Evolutionary conservation across 1,140 invertebrate genomes (phyloP), one percentile per base, ranked within the genome.

Genomic region (Acromyrmex heyeri): DNA sequence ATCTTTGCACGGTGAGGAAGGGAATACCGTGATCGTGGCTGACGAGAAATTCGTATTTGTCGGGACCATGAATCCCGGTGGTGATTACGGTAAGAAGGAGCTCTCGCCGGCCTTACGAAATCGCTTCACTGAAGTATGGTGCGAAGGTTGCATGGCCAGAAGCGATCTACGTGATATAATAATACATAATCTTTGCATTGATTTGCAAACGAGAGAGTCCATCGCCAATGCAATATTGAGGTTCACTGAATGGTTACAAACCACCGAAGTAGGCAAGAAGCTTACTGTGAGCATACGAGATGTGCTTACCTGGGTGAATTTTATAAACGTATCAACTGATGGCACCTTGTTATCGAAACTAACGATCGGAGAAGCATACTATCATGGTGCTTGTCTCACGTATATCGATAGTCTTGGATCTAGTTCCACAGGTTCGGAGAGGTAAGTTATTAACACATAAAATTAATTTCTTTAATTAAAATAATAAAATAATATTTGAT

Each of bases 51-150:
- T 99, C 94, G 97, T 98, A 87, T 98, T 99, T 91, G 96, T 99
- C 78, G 98, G 98, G 50, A 99, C 99, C 0, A 99, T 99, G 99
- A 99, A 99, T 96, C 99, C 99, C 27, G 99, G 99, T 21, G 99
- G 99, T 12, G 99, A 99, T 96, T 99, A 98, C 95, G 99, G 99
- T 0, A 99, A 99, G 94, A 99, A 99, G 95, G 99, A 99, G 96
- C 95, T 99, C 12, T 99, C 99, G 0, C 99, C 99, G 12, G 99
- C 99, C 0, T 95, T 99, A 4, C 96, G 99, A 77, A 99, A 99
- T 96, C 96, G 99, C 75, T 99, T 99, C 91, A 99, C 99, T 0
- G 99, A 99, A 96, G 99, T 99, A 92, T 99, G 99, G 99, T 99
- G 99, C 92, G 97, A 98, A 44, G 96, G 96, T 86, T 97, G 97